phyloP scores from a whole-genome alignment of 2,888 invertebrate genomes.

The Epiblema foenella region DNA sequence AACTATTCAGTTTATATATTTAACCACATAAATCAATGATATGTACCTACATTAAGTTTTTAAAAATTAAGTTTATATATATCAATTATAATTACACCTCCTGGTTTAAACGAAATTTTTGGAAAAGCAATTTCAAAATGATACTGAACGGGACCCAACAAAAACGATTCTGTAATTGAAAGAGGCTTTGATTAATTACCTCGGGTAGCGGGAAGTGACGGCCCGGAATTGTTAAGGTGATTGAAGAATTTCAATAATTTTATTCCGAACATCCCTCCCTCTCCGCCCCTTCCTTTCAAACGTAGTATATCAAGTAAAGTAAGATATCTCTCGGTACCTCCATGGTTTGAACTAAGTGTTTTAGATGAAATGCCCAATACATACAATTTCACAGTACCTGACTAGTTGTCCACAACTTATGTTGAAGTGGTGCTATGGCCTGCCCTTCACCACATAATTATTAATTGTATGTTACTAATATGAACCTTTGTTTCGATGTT shows the following conservation, averaged over 20 bases:
- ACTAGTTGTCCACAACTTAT: too few species aligned
- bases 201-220: conserved; percentile 35
- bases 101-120: background rate
- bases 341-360: too few species aligned
- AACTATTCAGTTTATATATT: background rate
- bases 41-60: too few species aligned
- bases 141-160: conserved; percentile 11
- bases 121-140: background rate
- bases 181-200: conserved; percentile 40
- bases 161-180: conserved; percentile 33
- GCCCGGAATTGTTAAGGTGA: conserved; percentile 32
- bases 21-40: background rate
- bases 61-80: background rate
- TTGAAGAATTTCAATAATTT: conserved; percentile 44
- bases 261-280: conserved; percentile 17
- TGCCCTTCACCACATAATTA: too few species aligned
- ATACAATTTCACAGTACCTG: too few species aligned
- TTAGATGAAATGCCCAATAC: too few species aligned
- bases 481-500: too few species aligned
- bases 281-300: background rate
- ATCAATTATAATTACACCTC: background rate
- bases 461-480: too few species aligned
- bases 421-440: too few species aligned
- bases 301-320: background rate
- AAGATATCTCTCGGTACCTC: background rate